These are phyloP conservation scores for Plebejus melissa DNA, from an alignment of 2,888 invertebrate species.

Conservation along the genomic window DNA sequence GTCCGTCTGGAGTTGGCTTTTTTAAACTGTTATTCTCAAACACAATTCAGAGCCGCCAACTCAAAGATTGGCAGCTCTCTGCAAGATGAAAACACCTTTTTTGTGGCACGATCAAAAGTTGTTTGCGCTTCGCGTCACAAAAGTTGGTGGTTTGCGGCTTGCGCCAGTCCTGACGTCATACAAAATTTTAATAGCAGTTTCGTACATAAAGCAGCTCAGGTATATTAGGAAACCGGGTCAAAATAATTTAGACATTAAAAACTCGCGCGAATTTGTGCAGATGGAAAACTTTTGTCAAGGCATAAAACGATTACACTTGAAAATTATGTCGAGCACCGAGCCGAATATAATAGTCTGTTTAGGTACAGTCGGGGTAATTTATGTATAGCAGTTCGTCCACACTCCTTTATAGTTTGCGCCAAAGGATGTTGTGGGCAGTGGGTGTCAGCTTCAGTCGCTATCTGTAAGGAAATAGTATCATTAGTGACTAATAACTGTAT, in stretches of 20 bases:
- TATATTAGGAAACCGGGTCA: slow-evolving; percentile 11
- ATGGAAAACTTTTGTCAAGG: slow-evolving; percentile 3
- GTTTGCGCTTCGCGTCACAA: neutral
- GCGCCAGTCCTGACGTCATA: neutral
- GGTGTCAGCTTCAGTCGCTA: too few relatives aligned
- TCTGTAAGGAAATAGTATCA: too few relatives aligned
- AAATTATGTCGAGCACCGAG: slow-evolving; percentile 1
- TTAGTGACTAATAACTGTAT: too few relatives aligned
- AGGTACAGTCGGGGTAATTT: neutral
- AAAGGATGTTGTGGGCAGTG: too few relatives aligned
- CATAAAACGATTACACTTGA: slow-evolving; percentile 19
- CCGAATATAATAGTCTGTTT: slow-evolving; percentile 6
- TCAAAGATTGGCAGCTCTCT: neutral
- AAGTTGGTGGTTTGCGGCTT: neutral
- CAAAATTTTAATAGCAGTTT: slow-evolving; percentile 9
- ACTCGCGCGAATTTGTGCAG: neutral
- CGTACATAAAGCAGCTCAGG: slow-evolving; percentile 8
- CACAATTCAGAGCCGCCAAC: neutral
- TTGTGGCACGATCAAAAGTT: neutral
- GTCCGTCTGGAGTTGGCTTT: neutral
- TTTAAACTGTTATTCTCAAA: neutral
- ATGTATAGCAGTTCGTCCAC: neutral
- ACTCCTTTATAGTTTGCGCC: too few relatives aligned
- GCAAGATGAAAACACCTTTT: neutral
- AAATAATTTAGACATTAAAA: slow-evolving; percentile 23